Evolutionary conservation across 2,797 vertebrate species (phyloP).

Genomic region (Danionella dracula): DNA sequence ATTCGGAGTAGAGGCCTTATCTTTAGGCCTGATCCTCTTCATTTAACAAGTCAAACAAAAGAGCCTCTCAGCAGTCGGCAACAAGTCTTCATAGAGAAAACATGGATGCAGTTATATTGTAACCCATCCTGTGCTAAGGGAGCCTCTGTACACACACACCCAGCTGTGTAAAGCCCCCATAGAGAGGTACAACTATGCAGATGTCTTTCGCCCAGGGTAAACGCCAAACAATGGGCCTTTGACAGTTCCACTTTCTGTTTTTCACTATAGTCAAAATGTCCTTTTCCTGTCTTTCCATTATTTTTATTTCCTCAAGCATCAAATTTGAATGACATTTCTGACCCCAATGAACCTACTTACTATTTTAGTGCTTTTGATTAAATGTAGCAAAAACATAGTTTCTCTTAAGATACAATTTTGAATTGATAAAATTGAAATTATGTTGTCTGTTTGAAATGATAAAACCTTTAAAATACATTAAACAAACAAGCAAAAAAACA

Average conservation of each 20-base stretch:
- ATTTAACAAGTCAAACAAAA: constrained; percentile 71
- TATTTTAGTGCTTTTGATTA: too few relatives aligned
- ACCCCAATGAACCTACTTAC: too few relatives aligned
- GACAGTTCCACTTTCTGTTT: constrained; percentile 46
- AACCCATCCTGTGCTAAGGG: constrained; percentile 60
- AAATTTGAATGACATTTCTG: too few relatives aligned
- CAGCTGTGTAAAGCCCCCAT: constrained; percentile 40
- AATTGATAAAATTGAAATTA: too few relatives aligned
- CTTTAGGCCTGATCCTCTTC: constrained; percentile 65
- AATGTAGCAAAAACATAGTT: too few relatives aligned
- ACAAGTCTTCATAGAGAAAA: constrained; percentile 77
- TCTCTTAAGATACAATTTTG: too few relatives aligned
- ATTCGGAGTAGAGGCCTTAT: constrained; percentile 45
- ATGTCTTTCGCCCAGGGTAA: constrained; percentile 52
- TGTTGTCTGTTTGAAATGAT: too few relatives aligned
- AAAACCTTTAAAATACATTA: too few relatives aligned
- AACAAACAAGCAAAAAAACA: too few relatives aligned
- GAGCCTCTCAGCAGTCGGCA: constrained; percentile 65
- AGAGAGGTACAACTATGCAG: constrained; percentile 54
- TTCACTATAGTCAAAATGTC: background rate
- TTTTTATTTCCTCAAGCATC: background rate
- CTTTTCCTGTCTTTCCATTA: background rate
- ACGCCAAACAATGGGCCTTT: constrained; percentile 69
- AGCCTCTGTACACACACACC: constrained; percentile 44
- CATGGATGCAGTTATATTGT: constrained; percentile 72